Base-by-base conservation (phyloP, 2,113 vertebrate species). In the Etia nguti region DNA sequence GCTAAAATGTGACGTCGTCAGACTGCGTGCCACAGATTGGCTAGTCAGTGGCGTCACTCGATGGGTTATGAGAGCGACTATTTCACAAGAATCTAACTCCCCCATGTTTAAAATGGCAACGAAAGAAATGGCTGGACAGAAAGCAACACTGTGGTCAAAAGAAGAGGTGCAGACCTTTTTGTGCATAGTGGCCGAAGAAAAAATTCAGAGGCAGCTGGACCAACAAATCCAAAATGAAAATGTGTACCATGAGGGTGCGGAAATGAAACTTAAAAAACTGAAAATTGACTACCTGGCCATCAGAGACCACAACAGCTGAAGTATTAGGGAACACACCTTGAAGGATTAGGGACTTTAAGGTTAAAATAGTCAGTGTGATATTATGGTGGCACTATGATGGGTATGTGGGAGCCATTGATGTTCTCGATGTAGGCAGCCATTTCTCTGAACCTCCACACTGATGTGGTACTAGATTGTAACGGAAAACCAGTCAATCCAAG, bases 211-310 rank as follows among this genome's bases (percentile, higher is more conserved):
- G 10, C 34, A 65, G 34, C 12, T 38, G 34, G 60, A 65, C 34
- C 0, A 2, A 62, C 2, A 65, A 65, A 65, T 65, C 34, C 10
- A 65, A 65, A 65, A 65, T n/a, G 10, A 65, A 65, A 65, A 65
- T 4, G n/a, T 22, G 2, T 13, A 38, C 34, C 20, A 22, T 0
- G 20, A 65, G 20, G 4, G n/a, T 65, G 34, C 4, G 0, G 60
- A 38, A 60, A 18, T 31, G 8, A 60, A 38, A n/a, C 6, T 11
- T 20, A 11, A 3, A 60, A 34, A 36, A n/a, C 10, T n/a, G 6
- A 0, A 62, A 62, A 12, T 1, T 65, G 10, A 65, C 10, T 12
- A 12, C 18, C 10, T 10, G 36, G 36, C 36, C 9, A 38, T 36
- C 36, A 36, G 36, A 34, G 36, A 36, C 36, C 36, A 36, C 2